Percentiles rank a stretch among this genome's conserved stretches.
phyloP scores from a whole-genome alignment of 2,113 vertebrate genomes.

The Protobothrops mucrosquamatus region DNA sequence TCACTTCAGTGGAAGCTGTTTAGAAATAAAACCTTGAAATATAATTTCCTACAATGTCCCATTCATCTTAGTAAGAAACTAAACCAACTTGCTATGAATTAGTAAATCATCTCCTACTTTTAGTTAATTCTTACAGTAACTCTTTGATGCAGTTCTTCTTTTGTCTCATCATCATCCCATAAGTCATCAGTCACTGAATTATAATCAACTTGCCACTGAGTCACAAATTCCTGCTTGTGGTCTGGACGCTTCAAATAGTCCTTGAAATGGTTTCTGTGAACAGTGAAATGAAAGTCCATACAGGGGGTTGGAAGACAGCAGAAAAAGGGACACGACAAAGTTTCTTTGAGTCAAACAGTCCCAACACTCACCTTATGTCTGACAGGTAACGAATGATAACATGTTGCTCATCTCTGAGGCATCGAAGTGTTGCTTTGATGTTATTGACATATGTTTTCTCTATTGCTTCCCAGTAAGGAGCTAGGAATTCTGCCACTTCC shows the following conservation, averaged over 20 bases:
- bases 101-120: not conserved
- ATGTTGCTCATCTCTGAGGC: slow-evolving; percentile 73
- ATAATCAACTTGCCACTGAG: slow-evolving; percentile 86
- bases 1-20: not conserved
- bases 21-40: not conserved
- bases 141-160: slow-evolving; percentile 87
- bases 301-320: not conserved
- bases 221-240: slow-evolving; percentile 85
- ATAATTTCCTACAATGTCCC: not conserved
- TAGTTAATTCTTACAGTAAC: slow-evolving; percentile 76
- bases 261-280: slow-evolving; percentile 79
- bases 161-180: slow-evolving; percentile 84
- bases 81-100: not conserved
- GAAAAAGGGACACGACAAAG: not conserved
- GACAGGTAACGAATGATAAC: slow-evolving; percentile 72
- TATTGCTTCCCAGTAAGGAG: slow-evolving; percentile 79
- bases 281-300: slow-evolving; percentile 1
- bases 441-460: slow-evolving; percentile 76
- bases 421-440: slow-evolving; percentile 79
- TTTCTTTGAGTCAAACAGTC: not conserved
- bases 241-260: slow-evolving; percentile 80
- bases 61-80: not conserved
- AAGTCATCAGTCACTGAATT: slow-evolving; percentile 83
- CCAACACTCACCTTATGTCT: slow-evolving; percentile 73
- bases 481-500: slow-evolving; percentile 78